Evolutionary conservation across 92 coral and sea anemone genomes (phyloP).

Genomic region (Phenganax subtilis): DNA sequence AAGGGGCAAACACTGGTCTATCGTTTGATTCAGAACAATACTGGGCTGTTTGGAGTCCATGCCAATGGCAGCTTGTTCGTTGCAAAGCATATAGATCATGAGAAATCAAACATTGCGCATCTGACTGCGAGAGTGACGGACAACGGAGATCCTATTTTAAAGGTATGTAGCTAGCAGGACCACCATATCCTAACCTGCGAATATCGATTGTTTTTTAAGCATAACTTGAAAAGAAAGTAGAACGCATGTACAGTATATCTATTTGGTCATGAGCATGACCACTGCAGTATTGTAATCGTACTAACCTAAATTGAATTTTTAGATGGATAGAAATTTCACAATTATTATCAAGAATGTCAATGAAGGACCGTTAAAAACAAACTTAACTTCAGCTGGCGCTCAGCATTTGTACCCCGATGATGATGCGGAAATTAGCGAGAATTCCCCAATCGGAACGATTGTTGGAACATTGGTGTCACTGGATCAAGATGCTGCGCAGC

Average conservation of each 20-base stretch:
- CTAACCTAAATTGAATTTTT: neutral
- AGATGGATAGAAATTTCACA: conserved; percentile 69
- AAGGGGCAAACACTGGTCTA: conserved; percentile 32
- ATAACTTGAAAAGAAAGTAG: no score
- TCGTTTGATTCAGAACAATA: conserved; percentile 51
- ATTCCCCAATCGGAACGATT: conserved; percentile 56
- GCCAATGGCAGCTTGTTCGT: conserved; percentile 61
- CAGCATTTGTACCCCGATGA: conserved; percentile 76
- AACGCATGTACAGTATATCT: no score
- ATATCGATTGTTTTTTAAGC: neutral
- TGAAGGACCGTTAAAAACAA: conserved; percentile 86
- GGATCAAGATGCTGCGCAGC: conserved; percentile 83
- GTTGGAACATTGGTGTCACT: conserved; percentile 81
- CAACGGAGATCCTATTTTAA: conserved; percentile 55
- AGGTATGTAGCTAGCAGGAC: conserved; percentile 43
- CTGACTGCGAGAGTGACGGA: conserved; percentile 64
- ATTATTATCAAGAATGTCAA: conserved; percentile 71
- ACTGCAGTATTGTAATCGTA: no score
- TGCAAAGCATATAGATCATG: conserved; percentile 75
- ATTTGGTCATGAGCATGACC: no score
- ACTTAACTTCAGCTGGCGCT: conserved; percentile 57
- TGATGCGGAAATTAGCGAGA: conserved; percentile 61
- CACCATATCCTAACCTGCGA: neutral
- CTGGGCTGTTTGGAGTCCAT: conserved; percentile 68
- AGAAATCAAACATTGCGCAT: conserved; percentile 58